A percentile compares a stretch with the other conserved stretches of the same genome.
These are phyloP conservation scores for Syncerus caffer DNA, from an alignment of 2,797 vertebrate genomes.

Conservation along the genomic window DNA sequence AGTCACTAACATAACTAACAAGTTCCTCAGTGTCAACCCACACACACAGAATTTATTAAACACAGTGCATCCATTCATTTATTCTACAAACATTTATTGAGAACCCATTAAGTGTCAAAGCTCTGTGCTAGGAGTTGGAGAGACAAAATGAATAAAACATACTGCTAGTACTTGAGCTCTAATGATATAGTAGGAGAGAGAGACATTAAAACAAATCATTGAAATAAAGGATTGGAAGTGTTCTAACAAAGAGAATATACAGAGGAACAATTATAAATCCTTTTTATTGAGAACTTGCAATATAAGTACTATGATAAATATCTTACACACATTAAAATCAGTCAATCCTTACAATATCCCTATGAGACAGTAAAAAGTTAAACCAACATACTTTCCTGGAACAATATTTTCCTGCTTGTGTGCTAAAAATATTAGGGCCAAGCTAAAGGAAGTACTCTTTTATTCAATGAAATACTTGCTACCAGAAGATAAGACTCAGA, in stretches of 20 bases:
- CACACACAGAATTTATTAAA: not conserved
- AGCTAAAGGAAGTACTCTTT: constrained; percentile 1
- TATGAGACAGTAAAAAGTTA: not conserved
- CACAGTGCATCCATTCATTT: not conserved
- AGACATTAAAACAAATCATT: constrained; percentile 16
- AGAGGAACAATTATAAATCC: not conserved
- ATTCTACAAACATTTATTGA: constrained; percentile 29
- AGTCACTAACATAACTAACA: not conserved
- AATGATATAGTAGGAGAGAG: not conserved
- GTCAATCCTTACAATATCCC: not conserved
- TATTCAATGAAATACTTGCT: not conserved
- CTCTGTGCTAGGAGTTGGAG: not conserved
- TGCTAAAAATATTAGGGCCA: not conserved
- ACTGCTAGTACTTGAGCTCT: not conserved
- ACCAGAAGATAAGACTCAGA: not conserved
- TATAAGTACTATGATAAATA: not conserved
- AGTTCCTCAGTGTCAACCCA: not conserved
- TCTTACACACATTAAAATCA: not conserved
- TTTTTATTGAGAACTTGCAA: not conserved
- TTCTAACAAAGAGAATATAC: constrained; percentile 7
- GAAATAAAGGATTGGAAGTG: not conserved
- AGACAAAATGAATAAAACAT: constrained; percentile 31
- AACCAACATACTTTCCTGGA: not conserved
- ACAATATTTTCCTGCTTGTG: not conserved
- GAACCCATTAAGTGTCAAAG: not conserved